Evolutionary conservation across 2,888 invertebrate species (phyloP).

Genomic region (Macroteleia sp.): DNA sequence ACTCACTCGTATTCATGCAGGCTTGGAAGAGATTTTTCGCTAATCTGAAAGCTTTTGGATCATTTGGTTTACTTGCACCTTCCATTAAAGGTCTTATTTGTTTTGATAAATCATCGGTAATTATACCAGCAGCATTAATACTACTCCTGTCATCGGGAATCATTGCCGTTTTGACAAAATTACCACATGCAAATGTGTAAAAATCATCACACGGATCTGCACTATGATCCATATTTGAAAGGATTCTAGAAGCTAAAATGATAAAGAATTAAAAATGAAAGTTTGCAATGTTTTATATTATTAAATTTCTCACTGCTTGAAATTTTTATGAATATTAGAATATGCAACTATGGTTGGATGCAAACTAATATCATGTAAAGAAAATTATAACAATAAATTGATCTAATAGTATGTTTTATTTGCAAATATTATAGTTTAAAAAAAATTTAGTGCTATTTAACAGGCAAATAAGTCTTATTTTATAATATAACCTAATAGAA

Average conservation of each 20-base stretch:
- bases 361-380: too few species aligned
- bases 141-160: conserved; percentile 52
- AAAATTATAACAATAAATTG: too few species aligned
- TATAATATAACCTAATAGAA: too few species aligned
- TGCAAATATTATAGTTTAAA: too few species aligned
- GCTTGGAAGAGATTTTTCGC: conserved; percentile 60
- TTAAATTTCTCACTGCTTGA: too few species aligned
- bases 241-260: conserved; percentile 89
- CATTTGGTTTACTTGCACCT: conserved; percentile 33
- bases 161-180: conserved; percentile 37
- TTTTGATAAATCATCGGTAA: conserved; percentile 46
- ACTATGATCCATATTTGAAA: conserved; percentile 88
- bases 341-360: too few species aligned
- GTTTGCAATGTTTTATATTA: too few species aligned
- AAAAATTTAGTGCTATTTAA: too few species aligned
- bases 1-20: conserved; percentile 65
- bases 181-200: conserved; percentile 63
- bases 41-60: conserved; percentile 45
- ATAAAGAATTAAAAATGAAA: too few species aligned
- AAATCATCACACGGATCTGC: conserved; percentile 79
- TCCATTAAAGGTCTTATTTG: conserved; percentile 48
- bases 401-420: too few species aligned
- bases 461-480: too few species aligned
- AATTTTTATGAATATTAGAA: too few species aligned
- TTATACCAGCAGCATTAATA: conserved; percentile 36